Percentiles rank a stretch among this genome's conserved stretches.
Evolutionary conservation across 2,888 invertebrate species (phyloP).

Genomic region (Fissipunctia ypsillon): DNA sequence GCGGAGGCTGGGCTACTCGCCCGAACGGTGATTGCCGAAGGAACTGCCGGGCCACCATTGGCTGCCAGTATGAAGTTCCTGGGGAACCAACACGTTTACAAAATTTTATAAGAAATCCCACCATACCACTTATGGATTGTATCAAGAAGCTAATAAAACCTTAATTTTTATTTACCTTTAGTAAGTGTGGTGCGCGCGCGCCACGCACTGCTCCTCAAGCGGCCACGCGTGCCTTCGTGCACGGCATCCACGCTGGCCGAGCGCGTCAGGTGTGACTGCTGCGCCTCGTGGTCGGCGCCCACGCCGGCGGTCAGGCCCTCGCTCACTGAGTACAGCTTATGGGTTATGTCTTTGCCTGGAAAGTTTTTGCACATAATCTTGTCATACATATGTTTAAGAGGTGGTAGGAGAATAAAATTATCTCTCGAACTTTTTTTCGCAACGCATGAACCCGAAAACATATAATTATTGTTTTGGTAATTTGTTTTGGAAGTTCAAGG

Average conservation of each 20-base stretch:
- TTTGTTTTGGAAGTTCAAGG: slow-evolving; percentile 1
- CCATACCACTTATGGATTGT: neutral
- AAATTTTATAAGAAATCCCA: slow-evolving; percentile 26
- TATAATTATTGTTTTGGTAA: neutral
- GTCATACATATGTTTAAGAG: neutral
- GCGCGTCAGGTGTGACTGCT: slow-evolving; percentile 90
- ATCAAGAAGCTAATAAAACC: neutral
- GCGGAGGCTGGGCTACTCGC: slow-evolving; percentile 77
- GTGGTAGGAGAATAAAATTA: too few relatives aligned
- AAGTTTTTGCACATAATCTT: slow-evolving; percentile 48
- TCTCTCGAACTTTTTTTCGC: neutral
- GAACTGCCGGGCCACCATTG: slow-evolving; percentile 93
- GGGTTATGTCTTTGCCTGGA: slow-evolving; percentile 95
- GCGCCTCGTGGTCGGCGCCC: slow-evolving; percentile 82
- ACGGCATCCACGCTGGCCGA: slow-evolving; percentile 95
- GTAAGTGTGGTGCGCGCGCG: slow-evolving; percentile 81
- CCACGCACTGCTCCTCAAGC: slow-evolving; percentile 93
- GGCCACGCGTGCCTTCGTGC: slow-evolving; percentile 94
- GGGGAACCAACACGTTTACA: slow-evolving; percentile 47
- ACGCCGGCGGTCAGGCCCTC: slow-evolving; percentile 92
- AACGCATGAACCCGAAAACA: neutral
- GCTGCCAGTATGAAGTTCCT: slow-evolving; percentile 92
- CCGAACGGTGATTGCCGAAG: slow-evolving; percentile 92
- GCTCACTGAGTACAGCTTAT: slow-evolving; percentile 95
- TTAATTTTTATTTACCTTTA: slow-evolving; percentile 73